A percentile compares a stretch with the other conserved stretches of the same genome.
phyloP scores from a whole-genome alignment of 2,113 vertebrate species.

The Phylloscopus whistleri region DNA sequence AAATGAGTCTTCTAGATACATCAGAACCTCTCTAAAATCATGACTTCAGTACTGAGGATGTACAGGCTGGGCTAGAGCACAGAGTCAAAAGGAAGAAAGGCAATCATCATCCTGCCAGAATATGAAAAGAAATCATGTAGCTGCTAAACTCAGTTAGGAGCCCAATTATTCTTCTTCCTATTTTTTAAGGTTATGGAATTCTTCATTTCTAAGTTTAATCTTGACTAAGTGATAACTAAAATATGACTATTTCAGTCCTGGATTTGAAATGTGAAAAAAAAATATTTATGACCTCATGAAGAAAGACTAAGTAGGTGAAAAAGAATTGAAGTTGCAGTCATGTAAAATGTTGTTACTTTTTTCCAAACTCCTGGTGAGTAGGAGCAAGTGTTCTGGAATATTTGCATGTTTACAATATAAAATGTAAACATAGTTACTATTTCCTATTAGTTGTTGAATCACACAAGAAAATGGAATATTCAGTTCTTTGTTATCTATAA shows the following conservation, averaged over 20 bases:
- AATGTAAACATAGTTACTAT: neutral
- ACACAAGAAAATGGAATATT: neutral
- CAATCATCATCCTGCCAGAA: neutral
- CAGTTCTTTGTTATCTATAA: neutral
- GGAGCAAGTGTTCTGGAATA: neutral
- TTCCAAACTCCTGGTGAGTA: neutral
- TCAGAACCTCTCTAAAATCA: neutral
- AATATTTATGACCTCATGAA: constrained; percentile 35
- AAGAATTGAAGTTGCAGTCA: neutral
- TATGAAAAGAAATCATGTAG: neutral
- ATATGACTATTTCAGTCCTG: neutral
- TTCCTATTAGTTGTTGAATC: neutral
- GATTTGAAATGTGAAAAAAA: neutral
- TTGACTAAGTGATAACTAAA: neutral
- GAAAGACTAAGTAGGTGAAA: neutral
- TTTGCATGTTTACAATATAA: neutral
- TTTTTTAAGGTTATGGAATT: constrained; percentile 14
- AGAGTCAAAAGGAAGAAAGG: neutral
- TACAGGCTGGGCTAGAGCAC: neutral
- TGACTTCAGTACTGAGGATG: neutral
- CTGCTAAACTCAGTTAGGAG: neutral
- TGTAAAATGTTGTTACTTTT: neutral
- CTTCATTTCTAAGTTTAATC: constrained; percentile 18
- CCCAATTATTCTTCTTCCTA: neutral
- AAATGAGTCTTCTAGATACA: neutral